phyloP scores from a whole-genome alignment of 2,113 vertebrate species.

The Dascyllus trimaculatus region DNA sequence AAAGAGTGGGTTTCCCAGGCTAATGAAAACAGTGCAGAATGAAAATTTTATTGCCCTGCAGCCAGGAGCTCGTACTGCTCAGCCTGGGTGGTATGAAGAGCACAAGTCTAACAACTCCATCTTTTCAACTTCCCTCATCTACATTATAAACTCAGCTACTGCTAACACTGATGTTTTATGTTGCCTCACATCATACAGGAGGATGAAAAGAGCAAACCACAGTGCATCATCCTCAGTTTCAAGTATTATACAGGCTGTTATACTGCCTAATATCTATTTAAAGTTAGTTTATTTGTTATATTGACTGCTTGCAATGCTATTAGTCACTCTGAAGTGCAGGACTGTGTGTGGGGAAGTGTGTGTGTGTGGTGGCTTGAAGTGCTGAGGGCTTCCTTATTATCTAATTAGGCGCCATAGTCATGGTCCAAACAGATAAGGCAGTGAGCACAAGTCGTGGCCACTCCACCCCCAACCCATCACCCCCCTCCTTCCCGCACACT shows the following conservation, averaged over 20 bases:
- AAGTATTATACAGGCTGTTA: slow-evolving; percentile 20
- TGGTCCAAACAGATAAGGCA: slow-evolving; percentile 76
- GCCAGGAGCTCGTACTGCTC: background rate
- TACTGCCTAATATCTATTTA: slow-evolving; percentile 40
- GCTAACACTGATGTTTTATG: background rate
- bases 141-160: background rate
- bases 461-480: slow-evolving; percentile 2
- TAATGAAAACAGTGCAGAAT: slow-evolving; percentile 46
- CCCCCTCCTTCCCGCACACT: slow-evolving; percentile 27
- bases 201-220: slow-evolving; percentile 10
- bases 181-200: background rate
- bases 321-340: slow-evolving; percentile 40
- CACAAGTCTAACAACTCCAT: background rate
- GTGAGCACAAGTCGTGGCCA: slow-evolving; percentile 34
- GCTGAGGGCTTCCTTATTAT: slow-evolving; percentile 74
- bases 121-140: slow-evolving; percentile 18
- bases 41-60: slow-evolving; percentile 23
- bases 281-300: slow-evolving; percentile 42
- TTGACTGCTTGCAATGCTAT: slow-evolving; percentile 46
- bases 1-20: slow-evolving; percentile 35
- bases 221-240: background rate
- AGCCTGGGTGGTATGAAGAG: slow-evolving; percentile 25
- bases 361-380: slow-evolving; percentile 41
- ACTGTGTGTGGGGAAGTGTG: slow-evolving; percentile 5
- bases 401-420: slow-evolving; percentile 66